A percentile compares a stretch with the other conserved stretches of the same genome.
These are phyloP conservation scores for Ophiothrix spiculata DNA, from an alignment of 35 echinoderm and acorn worm genomes.

Conservation along the genomic window DNA sequence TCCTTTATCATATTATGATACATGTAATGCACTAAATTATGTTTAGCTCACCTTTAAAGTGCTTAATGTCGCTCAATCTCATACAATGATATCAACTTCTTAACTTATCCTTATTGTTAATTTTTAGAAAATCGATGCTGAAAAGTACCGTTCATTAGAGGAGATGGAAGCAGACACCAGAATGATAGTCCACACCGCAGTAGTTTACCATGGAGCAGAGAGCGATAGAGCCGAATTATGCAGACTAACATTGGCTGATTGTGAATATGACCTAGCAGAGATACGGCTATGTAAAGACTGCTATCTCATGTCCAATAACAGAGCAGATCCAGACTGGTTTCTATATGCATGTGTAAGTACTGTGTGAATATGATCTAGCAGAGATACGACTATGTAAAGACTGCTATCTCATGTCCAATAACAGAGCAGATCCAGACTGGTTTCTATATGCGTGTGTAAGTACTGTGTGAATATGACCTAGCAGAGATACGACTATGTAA, in stretches of 20 bases:
- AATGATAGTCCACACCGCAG: constrained; percentile 63
- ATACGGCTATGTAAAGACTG: constrained; percentile 76
- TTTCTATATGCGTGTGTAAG: constrained; percentile 98
- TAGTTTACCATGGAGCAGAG: constrained; percentile 70
- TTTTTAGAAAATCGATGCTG: constrained; percentile 81
- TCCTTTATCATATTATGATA: not conserved
- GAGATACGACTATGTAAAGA: constrained; percentile 63
- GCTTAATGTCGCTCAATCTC: no score
- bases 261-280: constrained; percentile 83
- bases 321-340: constrained; percentile 85
- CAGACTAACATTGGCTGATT: constrained; percentile 66
- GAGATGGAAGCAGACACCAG: constrained; percentile 75
- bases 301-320: constrained; percentile 83
- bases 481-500: constrained; percentile 61
- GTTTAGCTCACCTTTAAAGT: no score
- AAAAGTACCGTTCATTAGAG: constrained; percentile 66
- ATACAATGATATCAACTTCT: no score
- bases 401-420: constrained; percentile 92
- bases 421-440: constrained; percentile 71
- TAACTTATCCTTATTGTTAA: not conserved
- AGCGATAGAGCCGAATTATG: constrained; percentile 75
- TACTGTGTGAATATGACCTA: constrained; percentile 70
- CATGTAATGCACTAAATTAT: no score
- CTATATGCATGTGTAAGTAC: constrained; percentile 98
- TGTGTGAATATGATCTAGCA: no score